Conservation (phyloP, 2,113 vertebrate genomes). For the Albula glossodonta region DNA sequence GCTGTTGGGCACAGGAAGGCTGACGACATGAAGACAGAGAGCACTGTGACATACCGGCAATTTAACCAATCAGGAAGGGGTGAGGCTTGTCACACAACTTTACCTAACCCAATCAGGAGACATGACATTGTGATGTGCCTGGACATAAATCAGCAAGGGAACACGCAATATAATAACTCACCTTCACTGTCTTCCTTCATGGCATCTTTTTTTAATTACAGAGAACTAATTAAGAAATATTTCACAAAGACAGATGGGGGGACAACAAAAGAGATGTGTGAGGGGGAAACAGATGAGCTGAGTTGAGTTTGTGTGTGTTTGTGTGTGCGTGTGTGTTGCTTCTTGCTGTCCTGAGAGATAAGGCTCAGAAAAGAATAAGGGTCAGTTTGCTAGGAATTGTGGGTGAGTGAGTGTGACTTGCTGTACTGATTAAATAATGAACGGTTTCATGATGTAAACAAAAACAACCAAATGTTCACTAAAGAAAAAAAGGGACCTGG, state of each 20-base stretch:
- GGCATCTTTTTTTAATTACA: not conserved
- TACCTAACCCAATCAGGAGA: not conserved
- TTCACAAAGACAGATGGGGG: not conserved
- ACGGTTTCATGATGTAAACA: no score
- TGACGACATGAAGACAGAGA: conserved; percentile 84
- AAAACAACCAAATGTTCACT: not conserved
- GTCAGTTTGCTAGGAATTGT: not conserved
- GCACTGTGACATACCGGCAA: conserved; percentile 59
- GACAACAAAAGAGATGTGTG: not conserved
- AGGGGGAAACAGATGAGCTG: not conserved
- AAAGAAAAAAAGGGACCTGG: not conserved
- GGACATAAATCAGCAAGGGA: not conserved
- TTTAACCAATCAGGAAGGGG: not conserved
- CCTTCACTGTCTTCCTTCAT: not conserved
- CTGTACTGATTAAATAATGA: not conserved
- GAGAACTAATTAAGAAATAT: not conserved
- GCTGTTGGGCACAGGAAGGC: conserved; percentile 83
- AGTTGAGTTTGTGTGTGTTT: not conserved
- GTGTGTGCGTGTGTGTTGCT: conserved; percentile 11
- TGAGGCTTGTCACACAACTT: not conserved
- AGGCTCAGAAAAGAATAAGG: not conserved
- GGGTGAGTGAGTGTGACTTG: not conserved
- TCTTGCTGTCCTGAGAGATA: not conserved
- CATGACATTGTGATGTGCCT: not conserved
- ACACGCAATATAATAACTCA: not conserved